Conservation (phyloP, 2,888 invertebrate genomes). For the Hylaea fasciaria region DNA sequence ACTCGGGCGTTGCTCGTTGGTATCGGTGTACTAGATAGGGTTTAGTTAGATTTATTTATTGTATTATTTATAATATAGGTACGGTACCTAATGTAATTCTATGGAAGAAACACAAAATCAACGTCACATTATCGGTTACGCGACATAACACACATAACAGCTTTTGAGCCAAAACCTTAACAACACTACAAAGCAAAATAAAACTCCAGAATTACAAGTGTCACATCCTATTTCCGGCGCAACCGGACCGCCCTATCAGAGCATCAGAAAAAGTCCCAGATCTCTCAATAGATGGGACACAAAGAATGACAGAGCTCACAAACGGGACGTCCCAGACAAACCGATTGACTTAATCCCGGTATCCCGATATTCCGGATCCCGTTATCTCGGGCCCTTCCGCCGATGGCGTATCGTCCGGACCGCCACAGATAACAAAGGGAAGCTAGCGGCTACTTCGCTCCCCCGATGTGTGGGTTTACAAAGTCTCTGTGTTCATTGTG, state of each 20-base stretch:
- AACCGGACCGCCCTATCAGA: background rate
- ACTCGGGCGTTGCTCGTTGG: too few relatives aligned
- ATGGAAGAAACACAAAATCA: too few relatives aligned
- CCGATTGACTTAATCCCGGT: constrained; percentile 21
- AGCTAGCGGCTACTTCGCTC: background rate
- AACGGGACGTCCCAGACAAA: constrained; percentile 12
- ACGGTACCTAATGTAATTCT: too few relatives aligned
- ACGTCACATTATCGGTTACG: too few relatives aligned
- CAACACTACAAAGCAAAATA: too few relatives aligned
- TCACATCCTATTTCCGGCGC: background rate
- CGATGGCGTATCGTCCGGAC: background rate
- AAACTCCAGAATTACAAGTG: too few relatives aligned
- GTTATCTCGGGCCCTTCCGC: constrained; percentile 11
- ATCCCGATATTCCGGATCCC: background rate
- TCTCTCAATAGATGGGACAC: constrained; percentile 12
- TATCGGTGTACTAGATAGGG: too few relatives aligned
- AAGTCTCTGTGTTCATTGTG: background rate
- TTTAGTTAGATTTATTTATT: too few relatives aligned
- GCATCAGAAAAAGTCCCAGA: constrained; percentile 1
- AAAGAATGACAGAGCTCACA: constrained; percentile 17
- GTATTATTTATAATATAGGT: too few relatives aligned
- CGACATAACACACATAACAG: too few relatives aligned
- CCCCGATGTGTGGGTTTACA: background rate
- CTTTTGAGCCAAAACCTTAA: too few relatives aligned
- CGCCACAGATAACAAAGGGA: constrained; percentile 10